Evolutionary conservation across 1,140 invertebrate species (phyloP).

Genomic region (Tenebrio molitor): DNA sequence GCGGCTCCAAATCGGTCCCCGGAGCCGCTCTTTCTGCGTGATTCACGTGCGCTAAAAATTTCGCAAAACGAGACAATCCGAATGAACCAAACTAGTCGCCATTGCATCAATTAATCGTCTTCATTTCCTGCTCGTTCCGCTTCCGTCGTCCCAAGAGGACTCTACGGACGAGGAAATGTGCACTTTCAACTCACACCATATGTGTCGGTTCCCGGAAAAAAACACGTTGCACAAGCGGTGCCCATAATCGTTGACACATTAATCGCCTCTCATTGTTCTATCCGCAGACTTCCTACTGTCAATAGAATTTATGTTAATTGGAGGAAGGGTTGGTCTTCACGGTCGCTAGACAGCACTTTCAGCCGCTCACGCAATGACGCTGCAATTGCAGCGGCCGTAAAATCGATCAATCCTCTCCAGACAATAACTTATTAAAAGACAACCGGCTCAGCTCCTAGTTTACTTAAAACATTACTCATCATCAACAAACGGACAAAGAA

Average conservation of each 20-base stretch:
- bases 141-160: conserved; percentile 23
- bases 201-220: neutral
- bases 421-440: conserved; percentile 7
- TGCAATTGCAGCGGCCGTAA: neutral
- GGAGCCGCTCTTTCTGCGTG: no score
- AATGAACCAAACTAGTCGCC: neutral
- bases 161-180: conserved; percentile 8
- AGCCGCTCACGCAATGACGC: neutral
- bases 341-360: conserved; percentile 2
- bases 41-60: no score
- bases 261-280: conserved; percentile 10
- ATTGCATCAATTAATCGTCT: conserved; percentile 19
- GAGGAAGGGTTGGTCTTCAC: conserved; percentile 10
- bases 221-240: neutral
- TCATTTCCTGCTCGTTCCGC: neutral
- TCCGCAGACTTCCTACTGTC: conserved; percentile 13
- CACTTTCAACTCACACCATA: conserved; percentile 3
- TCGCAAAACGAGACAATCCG: no score
- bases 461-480: neutral
- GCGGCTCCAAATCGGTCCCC: no score
- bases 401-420: conserved; percentile 14
- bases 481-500: no score
- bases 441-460: neutral
- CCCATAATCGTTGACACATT: neutral
- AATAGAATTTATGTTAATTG: conserved; percentile 25